These are phyloP conservation scores for Drosophila oshimai DNA, from an alignment of 1,140 invertebrate genomes.

Conservation along the genomic window DNA sequence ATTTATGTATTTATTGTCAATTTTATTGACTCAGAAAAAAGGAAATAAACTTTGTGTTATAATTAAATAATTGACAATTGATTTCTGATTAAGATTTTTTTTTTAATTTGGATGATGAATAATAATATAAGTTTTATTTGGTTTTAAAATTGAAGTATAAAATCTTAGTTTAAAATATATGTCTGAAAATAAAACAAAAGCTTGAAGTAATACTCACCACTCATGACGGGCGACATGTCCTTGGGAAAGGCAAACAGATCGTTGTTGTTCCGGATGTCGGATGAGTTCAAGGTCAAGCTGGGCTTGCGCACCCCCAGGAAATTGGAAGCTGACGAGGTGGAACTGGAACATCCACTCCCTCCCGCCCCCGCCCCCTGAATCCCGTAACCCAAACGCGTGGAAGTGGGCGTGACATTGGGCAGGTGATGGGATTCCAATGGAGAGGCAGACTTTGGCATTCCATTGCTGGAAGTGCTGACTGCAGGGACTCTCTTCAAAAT, in stretches of 20 bases:
- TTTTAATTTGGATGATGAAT: no score
- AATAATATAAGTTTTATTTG: neutral
- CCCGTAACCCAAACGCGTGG: neutral
- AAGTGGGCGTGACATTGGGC: constrained; percentile 71
- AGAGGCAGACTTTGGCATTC: constrained; percentile 70
- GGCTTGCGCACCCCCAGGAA: constrained; percentile 72
- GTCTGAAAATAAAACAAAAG: no score
- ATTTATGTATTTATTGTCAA: no score
- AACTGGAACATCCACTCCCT: constrained; percentile 24
- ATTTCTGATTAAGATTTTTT: no score
- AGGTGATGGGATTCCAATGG: constrained; percentile 73
- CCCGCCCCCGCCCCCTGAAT: constrained; percentile 11
- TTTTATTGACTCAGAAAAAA: no score
- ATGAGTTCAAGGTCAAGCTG: constrained; percentile 72
- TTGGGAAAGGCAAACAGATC: constrained; percentile 77
- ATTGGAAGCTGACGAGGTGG: constrained; percentile 37
- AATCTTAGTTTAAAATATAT: no score
- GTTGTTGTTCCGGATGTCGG: constrained; percentile 74
- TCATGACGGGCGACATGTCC: constrained; percentile 71
- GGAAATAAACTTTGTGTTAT: no score
- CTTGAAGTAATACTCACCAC: constrained; percentile 38
- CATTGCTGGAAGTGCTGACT: constrained; percentile 10
- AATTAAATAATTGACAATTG: no score
- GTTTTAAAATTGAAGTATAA: neutral
- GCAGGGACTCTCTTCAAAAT: constrained; percentile 54